phyloP scores from a whole-genome alignment of 2,113 vertebrate species.

The Eudyptes chrysolophus region DNA sequence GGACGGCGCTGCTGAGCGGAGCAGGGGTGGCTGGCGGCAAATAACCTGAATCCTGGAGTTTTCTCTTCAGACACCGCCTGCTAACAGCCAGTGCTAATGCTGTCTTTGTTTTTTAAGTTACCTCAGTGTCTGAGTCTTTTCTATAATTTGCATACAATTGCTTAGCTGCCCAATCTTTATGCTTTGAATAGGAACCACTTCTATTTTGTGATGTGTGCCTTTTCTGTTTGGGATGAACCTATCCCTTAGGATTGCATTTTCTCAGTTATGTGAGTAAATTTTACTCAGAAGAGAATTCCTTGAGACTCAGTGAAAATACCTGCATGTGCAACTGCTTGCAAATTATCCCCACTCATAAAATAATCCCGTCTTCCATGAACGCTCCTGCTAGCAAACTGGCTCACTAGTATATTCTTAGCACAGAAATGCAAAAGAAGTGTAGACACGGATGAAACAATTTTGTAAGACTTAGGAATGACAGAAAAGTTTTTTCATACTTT shows the following conservation, averaged over 20 bases:
- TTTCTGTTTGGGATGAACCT: neutral
- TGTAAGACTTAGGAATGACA: neutral
- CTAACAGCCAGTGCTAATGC: neutral
- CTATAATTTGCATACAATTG: no score
- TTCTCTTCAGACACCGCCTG: neutral
- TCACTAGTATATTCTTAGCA: accelerated
- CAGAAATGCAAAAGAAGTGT: accelerated
- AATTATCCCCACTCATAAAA: neutral
- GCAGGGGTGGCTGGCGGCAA: neutral
- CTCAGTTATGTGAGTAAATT: neutral
- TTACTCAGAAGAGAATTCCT: neutral
- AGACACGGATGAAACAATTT: neutral
- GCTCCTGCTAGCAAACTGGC: neutral
- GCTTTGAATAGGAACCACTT: neutral
- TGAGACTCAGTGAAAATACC: no score
- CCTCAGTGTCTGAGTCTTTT: neutral
- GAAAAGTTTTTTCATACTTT: neutral
- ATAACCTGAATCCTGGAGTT: neutral
- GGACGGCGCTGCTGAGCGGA: neutral
- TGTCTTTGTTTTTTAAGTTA: neutral
- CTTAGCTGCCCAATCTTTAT: neutral
- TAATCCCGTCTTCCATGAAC: accelerated
- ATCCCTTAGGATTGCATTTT: neutral
- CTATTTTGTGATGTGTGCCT: accelerated
- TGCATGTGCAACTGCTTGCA: accelerated